Conservation (phyloP, 1,140 invertebrate genomes). For the Drosophila lacertosa region DNA sequence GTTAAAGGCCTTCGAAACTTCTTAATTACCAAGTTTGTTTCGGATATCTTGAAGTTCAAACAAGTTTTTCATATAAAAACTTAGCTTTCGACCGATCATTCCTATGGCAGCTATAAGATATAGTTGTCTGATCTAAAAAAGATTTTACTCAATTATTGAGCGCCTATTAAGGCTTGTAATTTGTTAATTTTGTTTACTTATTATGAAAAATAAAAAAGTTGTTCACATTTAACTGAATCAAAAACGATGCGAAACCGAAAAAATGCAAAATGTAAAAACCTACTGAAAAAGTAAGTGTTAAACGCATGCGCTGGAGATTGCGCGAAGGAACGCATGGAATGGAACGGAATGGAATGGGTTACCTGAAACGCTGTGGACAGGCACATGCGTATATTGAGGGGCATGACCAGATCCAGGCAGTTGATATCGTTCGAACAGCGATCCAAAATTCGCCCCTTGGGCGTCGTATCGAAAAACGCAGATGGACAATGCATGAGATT, state of each 20-base stretch:
- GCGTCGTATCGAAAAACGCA: slow-evolving; percentile 91
- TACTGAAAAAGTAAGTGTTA: background rate
- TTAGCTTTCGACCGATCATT: too few relatives aligned
- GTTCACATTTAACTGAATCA: background rate
- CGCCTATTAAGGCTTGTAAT: too few relatives aligned
- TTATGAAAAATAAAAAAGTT: too few relatives aligned
- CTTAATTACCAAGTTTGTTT: too few relatives aligned
- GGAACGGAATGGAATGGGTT: slow-evolving; percentile 28
- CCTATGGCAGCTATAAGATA: too few relatives aligned
- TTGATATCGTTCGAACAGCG: slow-evolving; percentile 91
- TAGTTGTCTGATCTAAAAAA: too few relatives aligned
- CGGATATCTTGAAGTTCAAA: too few relatives aligned
- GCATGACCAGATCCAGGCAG: slow-evolving; percentile 86
- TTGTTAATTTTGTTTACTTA: too few relatives aligned
- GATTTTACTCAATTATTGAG: too few relatives aligned
- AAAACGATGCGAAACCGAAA: background rate
- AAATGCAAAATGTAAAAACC: background rate
- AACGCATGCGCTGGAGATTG: background rate
- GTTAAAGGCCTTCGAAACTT: too few relatives aligned
- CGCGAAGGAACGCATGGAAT: too few relatives aligned
- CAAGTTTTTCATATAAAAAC: too few relatives aligned
- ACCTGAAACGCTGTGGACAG: slow-evolving; percentile 75
- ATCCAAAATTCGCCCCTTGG: slow-evolving; percentile 90
- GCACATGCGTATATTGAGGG: slow-evolving; percentile 77
- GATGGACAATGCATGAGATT: slow-evolving; percentile 88